Evolutionary conservation across 2,888 invertebrate species (phyloP).

Genomic region (Oscheius sp.): DNA sequence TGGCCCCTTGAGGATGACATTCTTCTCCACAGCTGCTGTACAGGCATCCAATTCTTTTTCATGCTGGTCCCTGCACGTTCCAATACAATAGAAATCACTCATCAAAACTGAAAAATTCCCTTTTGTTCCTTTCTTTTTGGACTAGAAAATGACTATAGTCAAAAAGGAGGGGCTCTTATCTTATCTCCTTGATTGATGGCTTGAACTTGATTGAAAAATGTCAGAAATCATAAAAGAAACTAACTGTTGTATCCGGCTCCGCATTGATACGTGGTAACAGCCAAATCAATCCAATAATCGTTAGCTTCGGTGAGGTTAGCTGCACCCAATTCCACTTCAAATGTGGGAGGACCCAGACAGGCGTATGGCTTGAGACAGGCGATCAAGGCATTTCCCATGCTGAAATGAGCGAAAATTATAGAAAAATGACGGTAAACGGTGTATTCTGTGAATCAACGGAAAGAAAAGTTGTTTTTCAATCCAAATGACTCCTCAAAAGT

Average conservation of each 20-base stretch:
- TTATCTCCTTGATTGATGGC: no score
- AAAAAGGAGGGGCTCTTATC: not conserved
- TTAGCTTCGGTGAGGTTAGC: slow-evolving; percentile 49
- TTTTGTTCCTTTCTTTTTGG: no score
- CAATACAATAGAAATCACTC: slow-evolving; percentile 56
- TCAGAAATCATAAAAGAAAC: not conserved
- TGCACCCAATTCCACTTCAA: slow-evolving; percentile 42
- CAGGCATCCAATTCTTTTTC: slow-evolving; percentile 47
- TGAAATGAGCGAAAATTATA: slow-evolving; percentile 33
- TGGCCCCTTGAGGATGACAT: slow-evolving; percentile 28
- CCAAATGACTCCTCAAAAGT: no score
- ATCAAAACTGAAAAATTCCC: slow-evolving; percentile 43
- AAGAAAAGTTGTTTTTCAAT: no score
- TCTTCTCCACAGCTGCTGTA: slow-evolving; percentile 35
- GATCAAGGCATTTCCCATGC: slow-evolving; percentile 44
- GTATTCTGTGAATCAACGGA: no score
- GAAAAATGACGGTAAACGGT: no score
- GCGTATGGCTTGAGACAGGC: slow-evolving; percentile 41
- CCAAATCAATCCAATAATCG: slow-evolving; percentile 56
- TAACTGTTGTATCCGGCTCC: slow-evolving; percentile 52
- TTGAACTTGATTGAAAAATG: no score
- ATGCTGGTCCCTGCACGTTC: slow-evolving; percentile 45
- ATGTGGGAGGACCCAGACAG: slow-evolving; percentile 47
- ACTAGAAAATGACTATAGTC: no score
- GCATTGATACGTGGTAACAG: slow-evolving; percentile 53